Conservation (phyloP, 2,888 invertebrate species). For the Apotomis turbidana region DNA sequence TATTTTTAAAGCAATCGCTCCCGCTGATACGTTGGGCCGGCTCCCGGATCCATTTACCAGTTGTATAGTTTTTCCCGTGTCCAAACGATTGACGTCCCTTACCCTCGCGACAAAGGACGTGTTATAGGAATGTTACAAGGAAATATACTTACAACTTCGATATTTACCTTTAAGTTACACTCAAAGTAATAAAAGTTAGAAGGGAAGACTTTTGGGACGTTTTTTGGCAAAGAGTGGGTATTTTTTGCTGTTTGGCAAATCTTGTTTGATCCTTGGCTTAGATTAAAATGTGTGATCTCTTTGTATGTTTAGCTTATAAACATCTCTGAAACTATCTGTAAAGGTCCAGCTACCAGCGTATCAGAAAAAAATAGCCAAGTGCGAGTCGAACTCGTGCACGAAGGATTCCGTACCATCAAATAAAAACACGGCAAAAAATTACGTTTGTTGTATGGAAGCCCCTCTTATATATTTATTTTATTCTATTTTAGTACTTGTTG, state of each 20-base stretch:
- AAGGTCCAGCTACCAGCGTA: too few species aligned
- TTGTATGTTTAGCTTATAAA: too few species aligned
- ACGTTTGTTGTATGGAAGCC: too few species aligned
- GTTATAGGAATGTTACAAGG: not conserved
- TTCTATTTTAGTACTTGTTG: too few species aligned
- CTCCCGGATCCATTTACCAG: slow-evolving; percentile 12
- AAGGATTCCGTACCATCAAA: too few species aligned
- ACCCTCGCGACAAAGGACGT: not conserved
- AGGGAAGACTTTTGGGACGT: not conserved
- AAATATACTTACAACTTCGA: slow-evolving; percentile 3
- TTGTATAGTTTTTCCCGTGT: slow-evolving; percentile 23
- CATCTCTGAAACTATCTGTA: too few species aligned
- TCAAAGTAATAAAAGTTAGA: not conserved
- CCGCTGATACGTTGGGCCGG: not conserved
- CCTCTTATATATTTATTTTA: too few species aligned
- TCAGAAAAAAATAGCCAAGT: too few species aligned
- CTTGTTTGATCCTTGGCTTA: not conserved
- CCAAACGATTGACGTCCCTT: slow-evolving; percentile 10
- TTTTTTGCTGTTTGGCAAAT: not conserved
- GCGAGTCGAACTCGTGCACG: too few species aligned
- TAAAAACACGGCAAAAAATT: too few species aligned
- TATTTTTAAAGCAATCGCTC: not conserved
- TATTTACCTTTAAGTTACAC: not conserved
- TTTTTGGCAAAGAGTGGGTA: not conserved
- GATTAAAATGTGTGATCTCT: too few species aligned